Base-by-base conservation (phyloP, 1,140 invertebrate species). In the Musca domestica region DNA sequence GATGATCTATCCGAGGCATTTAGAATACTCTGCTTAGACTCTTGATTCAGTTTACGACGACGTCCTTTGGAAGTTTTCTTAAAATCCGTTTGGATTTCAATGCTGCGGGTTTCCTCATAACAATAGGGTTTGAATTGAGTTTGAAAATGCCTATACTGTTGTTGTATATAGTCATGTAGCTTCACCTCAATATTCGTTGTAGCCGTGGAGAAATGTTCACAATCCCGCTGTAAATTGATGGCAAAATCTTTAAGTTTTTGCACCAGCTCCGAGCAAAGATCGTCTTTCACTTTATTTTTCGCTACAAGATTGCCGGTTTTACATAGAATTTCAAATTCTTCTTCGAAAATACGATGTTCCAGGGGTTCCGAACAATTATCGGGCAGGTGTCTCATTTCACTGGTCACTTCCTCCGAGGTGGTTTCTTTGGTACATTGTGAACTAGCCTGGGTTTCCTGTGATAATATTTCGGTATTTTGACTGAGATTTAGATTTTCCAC, bases 151-250 rank as follows among this genome's bases (percentile, higher is more conserved):
- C 72, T 46, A 48, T 76, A 67, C 71, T 77, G 70, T 23, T 17
- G 4, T 61, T 71, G 67, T 3, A 76, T 70, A 12, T 72, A 68
- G 17, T 68, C 23, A 61, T 67, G 22, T 10, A 70, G 22, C n/a
- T 65, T 65, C 14, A 27, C 22, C 41, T 68, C 66, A 17, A 63
- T 70, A 14, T 71, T 64, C 47, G 72, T 74, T 6, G 73, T 66
- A 17, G 71, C 66, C 7, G 58, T 51, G 6, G 61, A 30, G 23
- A 68, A 61, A 3, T n/a, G 27, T 19, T 67, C 68, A 54, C 74
- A 76, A 27, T 77, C 74, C 20, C 71, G 70, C 14, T 72, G 70
- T 10, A 78, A 68, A n/a, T 74, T 54, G 46, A 68, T 75, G 1
- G 73, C 76, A 52, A 75, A 74, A 30, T 69, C 27, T 19, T 69